These are phyloP conservation scores for Lamellibrachia satsuma DNA, from an alignment of 2,888 invertebrate species.

Conservation along the genomic window DNA sequence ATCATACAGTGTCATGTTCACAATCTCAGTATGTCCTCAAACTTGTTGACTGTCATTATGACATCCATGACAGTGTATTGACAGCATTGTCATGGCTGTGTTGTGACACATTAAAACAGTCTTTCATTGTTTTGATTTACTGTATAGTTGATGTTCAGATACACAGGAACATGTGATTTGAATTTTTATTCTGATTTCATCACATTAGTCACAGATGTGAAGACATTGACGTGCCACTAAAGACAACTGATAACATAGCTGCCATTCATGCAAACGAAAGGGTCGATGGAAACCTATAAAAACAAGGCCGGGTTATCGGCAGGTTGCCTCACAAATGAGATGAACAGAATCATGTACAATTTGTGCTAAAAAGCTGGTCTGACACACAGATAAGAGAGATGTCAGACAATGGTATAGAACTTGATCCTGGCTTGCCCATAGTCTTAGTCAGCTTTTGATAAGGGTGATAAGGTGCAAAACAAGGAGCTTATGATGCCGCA, in stretches of 20 bases:
- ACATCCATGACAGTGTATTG: background rate
- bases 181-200: background rate
- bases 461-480: background rate
- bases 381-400: background rate
- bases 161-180: constrained; percentile 2
- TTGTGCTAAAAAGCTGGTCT: background rate
- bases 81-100: background rate
- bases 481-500: background rate
- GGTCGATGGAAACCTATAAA: background rate
- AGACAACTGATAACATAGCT: background rate
- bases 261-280: background rate
- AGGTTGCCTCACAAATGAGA: background rate
- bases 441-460: background rate
- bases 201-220: background rate
- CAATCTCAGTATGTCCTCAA: background rate
- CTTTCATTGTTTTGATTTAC: background rate
- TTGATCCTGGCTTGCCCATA: background rate
- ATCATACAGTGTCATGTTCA: background rate
- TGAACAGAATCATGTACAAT: background rate
- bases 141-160: background rate
- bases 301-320: background rate
- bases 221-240: background rate
- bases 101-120: constrained; percentile 6
- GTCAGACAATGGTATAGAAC: background rate
- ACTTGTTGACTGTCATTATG: too few relatives aligned